Conservation (phyloP, 1,140 invertebrate genomes). For the Mylabris phalerata region DNA sequence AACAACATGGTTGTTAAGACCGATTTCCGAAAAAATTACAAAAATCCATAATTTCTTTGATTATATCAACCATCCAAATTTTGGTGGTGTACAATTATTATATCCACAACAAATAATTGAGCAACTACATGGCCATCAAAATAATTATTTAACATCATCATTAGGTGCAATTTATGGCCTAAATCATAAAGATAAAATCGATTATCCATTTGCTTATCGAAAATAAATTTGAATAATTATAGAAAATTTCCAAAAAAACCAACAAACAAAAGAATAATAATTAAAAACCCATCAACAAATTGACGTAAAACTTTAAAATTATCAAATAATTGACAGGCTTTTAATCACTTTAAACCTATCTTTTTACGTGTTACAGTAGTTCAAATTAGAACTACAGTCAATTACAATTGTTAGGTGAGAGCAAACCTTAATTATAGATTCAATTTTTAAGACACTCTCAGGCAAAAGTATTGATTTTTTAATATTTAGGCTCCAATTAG, state of each 20-base stretch:
- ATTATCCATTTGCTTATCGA: conserved; percentile 13
- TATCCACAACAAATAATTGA: conserved; percentile 4
- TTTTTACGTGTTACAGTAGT: neutral
- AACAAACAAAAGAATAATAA: neutral
- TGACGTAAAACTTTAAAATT: too few relatives aligned
- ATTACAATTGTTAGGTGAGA: neutral
- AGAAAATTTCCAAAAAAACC: neutral
- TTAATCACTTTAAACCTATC: neutral
- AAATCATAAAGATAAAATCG: neutral
- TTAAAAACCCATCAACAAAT: too few relatives aligned
- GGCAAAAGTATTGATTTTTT: too few relatives aligned
- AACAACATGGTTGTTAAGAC: neutral
- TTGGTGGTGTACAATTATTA: conserved; percentile 8
- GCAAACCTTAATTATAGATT: too few relatives aligned
- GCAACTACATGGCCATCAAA: neutral
- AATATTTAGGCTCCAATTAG: too few relatives aligned
- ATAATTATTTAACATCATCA: neutral
- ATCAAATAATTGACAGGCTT: too few relatives aligned
- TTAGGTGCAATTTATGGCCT: neutral
- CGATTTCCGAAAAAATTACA: neutral
- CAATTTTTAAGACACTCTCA: too few relatives aligned
- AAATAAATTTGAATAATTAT: neutral
- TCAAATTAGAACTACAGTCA: neutral
- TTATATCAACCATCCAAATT: conserved; percentile 5
- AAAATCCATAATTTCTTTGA: neutral